Base-by-base conservation (phyloP, 2,113 vertebrate species). In the Serinus canaria region DNA sequence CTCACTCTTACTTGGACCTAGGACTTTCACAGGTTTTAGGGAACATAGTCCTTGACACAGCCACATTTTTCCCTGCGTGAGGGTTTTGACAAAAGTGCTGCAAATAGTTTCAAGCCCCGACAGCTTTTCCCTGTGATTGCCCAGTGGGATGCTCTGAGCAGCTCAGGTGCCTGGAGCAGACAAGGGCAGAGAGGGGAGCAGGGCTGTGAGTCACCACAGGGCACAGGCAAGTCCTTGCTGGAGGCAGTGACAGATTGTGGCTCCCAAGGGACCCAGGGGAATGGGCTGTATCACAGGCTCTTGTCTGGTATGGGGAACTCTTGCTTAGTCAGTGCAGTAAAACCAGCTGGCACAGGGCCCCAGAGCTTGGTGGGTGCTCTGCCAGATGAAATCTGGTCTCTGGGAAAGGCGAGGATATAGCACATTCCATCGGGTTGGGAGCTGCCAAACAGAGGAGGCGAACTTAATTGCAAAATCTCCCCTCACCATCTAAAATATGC, bases 21-120 rank as follows among this genome's bases (percentile, higher is more conserved):
- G 74, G 92, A 80, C 76, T 90, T 95, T 83, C 93, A 84, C 76
- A 94, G 82, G 70, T 76, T 83, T 73, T 39, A 79, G 69, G 64
- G 88, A 95, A 87, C 13, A 1, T 81, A 90, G 69, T 87, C 47
- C 72, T 69, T 85, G 67, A 64, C 62, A 79, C 47, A 89, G 72
- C 15, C 15, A 1, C n/a, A 37, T 68, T 76, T 47, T 20, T 52
- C 41, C 44, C 64, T 64, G 35, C 37, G 8, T 25, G 30, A 83
- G 46, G 52, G 24, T 64, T 92, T 66, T 39, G 75, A 50, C 28
- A 55, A 50, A 89, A 77, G 52, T 30, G 55, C 70, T 76, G 50
- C 56, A 89, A 95, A 89, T 20, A 21, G 24, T 69, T 76, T 73
- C 60, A 75, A 84, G 87, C 63, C 93, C 20, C 7, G n/a, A 70